A percentile compares a stretch with the other conserved stretches of the same genome.
Conservation (phyloP, 2,113 vertebrate genomes). For the Psephotus haematonotus region DNA sequence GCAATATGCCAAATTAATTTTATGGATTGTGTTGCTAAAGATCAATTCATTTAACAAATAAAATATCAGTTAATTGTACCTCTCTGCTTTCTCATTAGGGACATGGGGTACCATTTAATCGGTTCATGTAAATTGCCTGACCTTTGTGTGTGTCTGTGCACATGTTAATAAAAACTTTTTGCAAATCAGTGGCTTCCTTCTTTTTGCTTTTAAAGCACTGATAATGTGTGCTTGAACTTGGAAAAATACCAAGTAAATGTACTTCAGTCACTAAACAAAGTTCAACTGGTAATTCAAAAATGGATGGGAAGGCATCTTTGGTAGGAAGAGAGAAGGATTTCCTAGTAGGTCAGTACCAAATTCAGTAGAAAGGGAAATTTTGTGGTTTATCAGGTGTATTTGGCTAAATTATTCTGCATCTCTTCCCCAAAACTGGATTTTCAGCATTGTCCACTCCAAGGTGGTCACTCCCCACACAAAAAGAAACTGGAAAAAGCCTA, state of each 20-base stretch:
- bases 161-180: not conserved
- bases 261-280: not conserved
- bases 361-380: not conserved
- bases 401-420: not conserved
- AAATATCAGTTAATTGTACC: constrained; percentile 22
- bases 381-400: not conserved
- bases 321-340: not conserved
- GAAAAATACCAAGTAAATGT: not conserved
- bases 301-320: not conserved
- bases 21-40: constrained; percentile 20
- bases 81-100: not conserved
- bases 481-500: not conserved
- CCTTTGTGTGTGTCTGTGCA: not conserved
- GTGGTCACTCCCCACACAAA: not conserved
- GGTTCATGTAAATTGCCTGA: not conserved
- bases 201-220: not conserved
- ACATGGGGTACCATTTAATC: constrained; percentile 4
- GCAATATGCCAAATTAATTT: constrained; percentile 14
- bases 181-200: not conserved
- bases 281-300: not conserved
- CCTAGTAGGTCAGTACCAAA: not conserved
- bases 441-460: rapidly evolving
- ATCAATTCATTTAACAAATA: constrained; percentile 43
- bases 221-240: not conserved
- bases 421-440: not conserved